Evolutionary conservation across 2,888 invertebrate genomes (phyloP), one percentile per base, ranked within the genome.

Genomic region (Drosophila austrosaltans): DNA sequence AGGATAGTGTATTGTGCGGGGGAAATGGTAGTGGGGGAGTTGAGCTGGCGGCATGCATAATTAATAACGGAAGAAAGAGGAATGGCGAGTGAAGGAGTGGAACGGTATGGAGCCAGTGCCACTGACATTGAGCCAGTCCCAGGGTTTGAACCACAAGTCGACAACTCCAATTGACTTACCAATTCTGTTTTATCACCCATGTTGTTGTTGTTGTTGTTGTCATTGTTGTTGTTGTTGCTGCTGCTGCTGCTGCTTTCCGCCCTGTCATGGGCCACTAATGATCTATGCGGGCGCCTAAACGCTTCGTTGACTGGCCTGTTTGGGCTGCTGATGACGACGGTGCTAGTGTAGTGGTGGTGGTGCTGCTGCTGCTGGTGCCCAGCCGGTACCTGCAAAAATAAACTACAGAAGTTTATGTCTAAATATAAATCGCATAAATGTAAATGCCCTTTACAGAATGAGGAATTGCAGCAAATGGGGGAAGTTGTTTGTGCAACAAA

Each of bases 361-460:
- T 28, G 30, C n/a, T 40, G 48, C 48, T 44, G 8, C 16, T 44
- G 20, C 20, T 39, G 66, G 75, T 62, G 68, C 22, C 66, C 63
- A 75, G 69, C 61, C 40, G 77, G 82, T 80, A 81, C 81, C 81
- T 83, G 78, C 75, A 70, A 76, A 75, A 76, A 82, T 81, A 75
- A 82, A 78, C 74, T 69, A 69, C 66, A 72, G 63, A 78, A 67
- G 53, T 78, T 75, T 53, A 30, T 63, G 53, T 63, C 83, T 81
- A 81, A 76, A 81, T 78, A 82, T 82, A 81, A 76, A 63, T 32
- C 62, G 83, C 71, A 78, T 71, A 74, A 81, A 82, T 81, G 81
- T 78, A 82, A 86, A 82, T 81, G 86, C 82, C 86, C 86, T 87
- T 78, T 74, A 69, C 69, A 72, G 87, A 82, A 87, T 84, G 87